Base-by-base conservation (phyloP, 1,140 invertebrate genomes). In the Phortica variegata region DNA sequence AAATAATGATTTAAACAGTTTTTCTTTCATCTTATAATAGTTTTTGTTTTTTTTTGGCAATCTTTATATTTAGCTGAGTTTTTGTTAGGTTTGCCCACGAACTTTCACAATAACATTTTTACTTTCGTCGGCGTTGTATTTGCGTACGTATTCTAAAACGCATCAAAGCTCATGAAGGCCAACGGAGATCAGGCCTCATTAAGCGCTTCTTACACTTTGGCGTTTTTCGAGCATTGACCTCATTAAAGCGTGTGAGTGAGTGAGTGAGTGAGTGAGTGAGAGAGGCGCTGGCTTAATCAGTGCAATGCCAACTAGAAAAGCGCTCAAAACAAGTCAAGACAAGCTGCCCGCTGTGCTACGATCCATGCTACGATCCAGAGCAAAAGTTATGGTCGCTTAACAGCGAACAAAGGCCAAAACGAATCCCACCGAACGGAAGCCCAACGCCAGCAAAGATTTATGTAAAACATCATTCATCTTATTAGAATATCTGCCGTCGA, bases 171-270 rank as follows among this genome's bases (percentile, higher is more conserved):
- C n/a, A n/a, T n/a, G n/a, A n/a, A n/a, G n/a, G n/a, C n/a, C n/a
- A n/a, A n/a, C n/a, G n/a, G 26, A n/a, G n/a, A n/a, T n/a, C n/a
- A n/a, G n/a, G n/a, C 41, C 61, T 65, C 61, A 65, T 65, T 65
- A 65, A 65, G 49, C 52, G 61, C 53, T 59, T 48, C 54, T 65
- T 50, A 50, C 58, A n/a, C n/a, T n/a, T n/a, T n/a, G n/a, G n/a
- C n/a, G n/a, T n/a, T n/a, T n/a, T 54, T 60, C 65, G 61, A 60
- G 47, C 53, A 54, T 57, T 60, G 59, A 57, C 63, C 61, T 52
- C 58, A 66, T 65, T 65, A 65, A n/a, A n/a, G n/a, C n/a, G n/a
- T n/a, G n/a, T n/a, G n/a, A n/a, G n/a, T n/a, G n/a, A n/a, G n/a
- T n/a, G n/a, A n/a, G n/a, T n/a, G n/a, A n/a, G n/a, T n/a, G n/a